Percentiles rank a stretch among this genome's conserved stretches.
These are phyloP conservation scores for Scaptomyza hsui DNA, from an alignment of 1,140 invertebrate genomes.

Conservation along the genomic window DNA sequence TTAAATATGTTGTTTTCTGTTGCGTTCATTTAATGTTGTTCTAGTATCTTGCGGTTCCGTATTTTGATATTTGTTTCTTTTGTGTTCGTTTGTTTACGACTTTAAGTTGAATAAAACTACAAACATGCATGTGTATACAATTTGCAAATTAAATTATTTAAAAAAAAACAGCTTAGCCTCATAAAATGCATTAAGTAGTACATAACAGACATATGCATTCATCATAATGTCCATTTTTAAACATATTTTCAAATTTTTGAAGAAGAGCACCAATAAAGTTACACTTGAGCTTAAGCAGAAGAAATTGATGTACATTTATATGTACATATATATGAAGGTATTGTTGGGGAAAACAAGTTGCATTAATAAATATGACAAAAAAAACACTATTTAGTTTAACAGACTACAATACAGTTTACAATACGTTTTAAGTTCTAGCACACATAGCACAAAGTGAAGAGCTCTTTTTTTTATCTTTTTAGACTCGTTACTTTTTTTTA, in stretches of 20 bases:
- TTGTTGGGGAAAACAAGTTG: conserved; percentile 38
- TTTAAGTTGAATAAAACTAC: conserved; percentile 30
- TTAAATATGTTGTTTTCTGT: conserved; percentile 73
- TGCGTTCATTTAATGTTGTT: no score
- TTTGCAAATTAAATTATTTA: conserved; percentile 34
- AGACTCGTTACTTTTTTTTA: neutral
- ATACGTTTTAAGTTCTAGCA: conserved; percentile 33
- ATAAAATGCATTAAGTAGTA: conserved; percentile 66
- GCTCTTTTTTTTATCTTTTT: neutral
- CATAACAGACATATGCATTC: conserved; percentile 21
- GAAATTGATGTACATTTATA: neutral
- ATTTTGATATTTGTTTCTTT: conserved; percentile 24
- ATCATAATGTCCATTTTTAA: conserved; percentile 37
- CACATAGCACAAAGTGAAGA: conserved; percentile 4
- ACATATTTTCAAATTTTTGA: conserved; percentile 37
- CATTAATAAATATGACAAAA: conserved; percentile 57
- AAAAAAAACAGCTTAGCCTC: conserved; percentile 73
- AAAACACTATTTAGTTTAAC: conserved; percentile 35
- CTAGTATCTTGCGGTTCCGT: conserved; percentile 25
- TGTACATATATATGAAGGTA: conserved; percentile 8
- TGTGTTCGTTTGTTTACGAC: conserved; percentile 24
- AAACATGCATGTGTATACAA: conserved; percentile 29
- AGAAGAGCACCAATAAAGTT: conserved; percentile 76
- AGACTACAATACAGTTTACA: conserved; percentile 58
- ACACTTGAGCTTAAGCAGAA: conserved; percentile 67